These are phyloP conservation scores for Holothuria leucospilota DNA, from an alignment of 53 echinoderm and acorn worm species.

Conservation along the genomic window DNA sequence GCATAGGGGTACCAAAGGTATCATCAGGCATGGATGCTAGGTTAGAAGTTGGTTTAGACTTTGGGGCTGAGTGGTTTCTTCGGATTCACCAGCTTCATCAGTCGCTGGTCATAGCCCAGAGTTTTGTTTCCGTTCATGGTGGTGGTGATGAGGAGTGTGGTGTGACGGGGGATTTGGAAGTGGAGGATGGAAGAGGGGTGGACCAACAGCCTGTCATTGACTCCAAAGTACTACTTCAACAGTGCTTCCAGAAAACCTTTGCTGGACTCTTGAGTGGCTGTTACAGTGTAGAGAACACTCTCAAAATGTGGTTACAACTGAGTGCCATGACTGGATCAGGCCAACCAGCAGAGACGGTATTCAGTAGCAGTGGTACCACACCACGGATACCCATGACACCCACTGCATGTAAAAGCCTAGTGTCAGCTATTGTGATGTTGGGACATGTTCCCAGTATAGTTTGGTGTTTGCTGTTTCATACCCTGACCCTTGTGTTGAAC, in stretches of 20 bases:
- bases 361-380: slow-evolving; percentile 68
- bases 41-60: slow-evolving; percentile 88
- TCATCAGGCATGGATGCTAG: slow-evolving; percentile 97
- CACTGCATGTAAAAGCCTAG: slow-evolving; percentile 74
- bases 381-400: slow-evolving; percentile 82
- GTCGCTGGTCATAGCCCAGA: slow-evolving; percentile 59
- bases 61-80: slow-evolving; percentile 95
- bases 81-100: slow-evolving; percentile 70
- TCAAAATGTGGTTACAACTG: slow-evolving; percentile 83
- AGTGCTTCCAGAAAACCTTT: slow-evolving; percentile 93
- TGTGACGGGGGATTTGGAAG: background rate
- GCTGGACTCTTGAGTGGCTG: slow-evolving; percentile 67
- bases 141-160: background rate
- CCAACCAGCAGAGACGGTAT: slow-evolving; percentile 64
- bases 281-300: slow-evolving; percentile 73
- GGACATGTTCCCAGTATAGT: slow-evolving; percentile 81
- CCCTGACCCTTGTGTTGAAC: slow-evolving; percentile 81
- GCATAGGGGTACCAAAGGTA: slow-evolving; percentile 61
- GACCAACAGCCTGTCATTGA: slow-evolving; percentile 34
- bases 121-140: slow-evolving; percentile 4
- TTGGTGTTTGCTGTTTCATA: slow-evolving; percentile 93
- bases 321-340: slow-evolving; percentile 66
- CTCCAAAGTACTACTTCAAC: slow-evolving; percentile 82
- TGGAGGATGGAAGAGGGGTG: background rate
- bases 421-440: slow-evolving; percentile 78